phyloP scores from a whole-genome alignment of 2,113 vertebrate species.

The Oriolus oriolus region DNA sequence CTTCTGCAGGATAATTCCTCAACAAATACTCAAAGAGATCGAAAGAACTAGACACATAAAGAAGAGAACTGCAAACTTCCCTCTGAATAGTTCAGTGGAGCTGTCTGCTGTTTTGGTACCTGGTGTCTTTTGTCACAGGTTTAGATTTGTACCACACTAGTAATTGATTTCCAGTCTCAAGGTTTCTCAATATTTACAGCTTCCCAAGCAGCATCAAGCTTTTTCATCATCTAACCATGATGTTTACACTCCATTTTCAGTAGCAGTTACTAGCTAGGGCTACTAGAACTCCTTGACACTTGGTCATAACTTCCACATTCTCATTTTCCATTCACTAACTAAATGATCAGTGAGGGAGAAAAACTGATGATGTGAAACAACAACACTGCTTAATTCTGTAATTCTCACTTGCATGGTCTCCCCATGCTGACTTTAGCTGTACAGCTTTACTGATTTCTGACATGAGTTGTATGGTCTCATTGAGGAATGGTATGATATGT shows the following conservation, averaged over 20 bases:
- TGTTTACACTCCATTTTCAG: not conserved
- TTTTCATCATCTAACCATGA: not conserved
- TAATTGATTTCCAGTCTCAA: not conserved
- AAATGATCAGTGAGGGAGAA: fast-evolving
- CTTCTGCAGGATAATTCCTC: not conserved
- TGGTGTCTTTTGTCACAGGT: not conserved
- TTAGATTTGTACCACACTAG: not conserved
- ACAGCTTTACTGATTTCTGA: not conserved
- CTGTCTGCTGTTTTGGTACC: not conserved
- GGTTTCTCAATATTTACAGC: not conserved
- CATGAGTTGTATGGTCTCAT: not conserved
- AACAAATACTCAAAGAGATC: not conserved
- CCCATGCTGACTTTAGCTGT: not conserved
- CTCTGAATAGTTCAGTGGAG: not conserved
- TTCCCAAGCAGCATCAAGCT: not conserved
- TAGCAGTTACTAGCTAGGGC: not conserved
- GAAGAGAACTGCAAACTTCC: not conserved
- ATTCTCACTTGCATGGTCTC: not conserved
- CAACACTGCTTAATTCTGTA: not conserved
- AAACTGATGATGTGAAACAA: fast-evolving
- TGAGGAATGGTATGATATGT: not conserved
- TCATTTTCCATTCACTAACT: not conserved
- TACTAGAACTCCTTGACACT: not conserved
- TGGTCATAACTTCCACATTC: not conserved
- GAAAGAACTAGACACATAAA: not conserved